These are phyloP conservation scores for Agrilus planipennis DNA, from an alignment of 1,140 invertebrate species.

Conservation along the genomic window DNA sequence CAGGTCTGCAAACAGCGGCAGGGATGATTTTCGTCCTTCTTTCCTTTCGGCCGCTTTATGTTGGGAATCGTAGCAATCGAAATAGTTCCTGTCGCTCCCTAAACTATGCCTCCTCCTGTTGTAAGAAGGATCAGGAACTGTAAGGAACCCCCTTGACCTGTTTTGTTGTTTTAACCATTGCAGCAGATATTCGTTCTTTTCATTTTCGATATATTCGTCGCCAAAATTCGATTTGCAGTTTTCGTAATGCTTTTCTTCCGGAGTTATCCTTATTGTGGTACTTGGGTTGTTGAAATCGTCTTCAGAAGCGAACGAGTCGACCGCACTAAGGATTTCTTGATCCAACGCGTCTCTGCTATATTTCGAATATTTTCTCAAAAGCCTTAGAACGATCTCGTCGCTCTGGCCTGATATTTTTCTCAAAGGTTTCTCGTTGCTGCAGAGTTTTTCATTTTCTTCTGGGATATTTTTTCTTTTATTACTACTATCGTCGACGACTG, in stretches of 20 bases:
- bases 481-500: too few relatives aligned
- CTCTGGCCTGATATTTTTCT: conserved; percentile 22
- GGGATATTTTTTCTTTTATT: too few relatives aligned
- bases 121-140: too few relatives aligned
- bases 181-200: conserved; percentile 31
- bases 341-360: conserved; percentile 30
- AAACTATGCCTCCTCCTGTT: too few relatives aligned
- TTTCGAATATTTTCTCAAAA: conserved; percentile 32
- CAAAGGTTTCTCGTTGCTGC: conserved; percentile 20
- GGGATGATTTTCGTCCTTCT: too few relatives aligned
- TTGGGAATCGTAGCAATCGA: too few relatives aligned
- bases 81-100: too few relatives aligned
- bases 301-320: conserved; percentile 23
- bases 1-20: too few relatives aligned
- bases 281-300: neutral
- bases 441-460: neutral
- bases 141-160: too few relatives aligned
- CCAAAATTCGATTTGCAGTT: conserved; percentile 15
- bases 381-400: conserved; percentile 29
- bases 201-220: conserved; percentile 18
- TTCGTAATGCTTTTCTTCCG: conserved; percentile 29
- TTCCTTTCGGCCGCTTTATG: too few relatives aligned
- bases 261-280: neutral
- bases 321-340: conserved; percentile 28
- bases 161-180: conserved; percentile 32